Conservation (phyloP, 1,140 invertebrate genomes). For the Spodoptera frugiperda region DNA sequence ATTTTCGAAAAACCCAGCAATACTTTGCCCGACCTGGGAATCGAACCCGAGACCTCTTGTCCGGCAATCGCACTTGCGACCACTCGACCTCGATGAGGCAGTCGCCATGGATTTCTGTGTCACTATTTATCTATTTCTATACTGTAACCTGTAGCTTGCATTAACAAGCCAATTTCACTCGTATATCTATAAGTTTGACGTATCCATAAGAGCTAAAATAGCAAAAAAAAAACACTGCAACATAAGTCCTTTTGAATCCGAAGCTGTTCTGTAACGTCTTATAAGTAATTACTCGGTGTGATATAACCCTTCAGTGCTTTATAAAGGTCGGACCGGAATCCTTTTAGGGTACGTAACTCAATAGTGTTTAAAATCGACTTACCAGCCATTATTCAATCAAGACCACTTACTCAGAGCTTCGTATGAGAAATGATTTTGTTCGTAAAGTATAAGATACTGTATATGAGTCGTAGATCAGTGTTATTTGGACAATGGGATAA, state of each 20-base stretch:
- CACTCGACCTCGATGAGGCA: too few relatives aligned
- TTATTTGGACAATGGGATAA: slow-evolving; percentile 1
- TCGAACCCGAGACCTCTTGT: too few relatives aligned
- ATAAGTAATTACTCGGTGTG: slow-evolving; percentile 31
- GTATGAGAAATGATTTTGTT: slow-evolving; percentile 25
- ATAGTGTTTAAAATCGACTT: slow-evolving; percentile 68
- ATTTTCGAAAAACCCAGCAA: too few relatives aligned
- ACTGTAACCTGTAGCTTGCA: too few relatives aligned
- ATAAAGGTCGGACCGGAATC: slow-evolving; percentile 55
- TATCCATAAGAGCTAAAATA: too few relatives aligned
- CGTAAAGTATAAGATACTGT: neutral
- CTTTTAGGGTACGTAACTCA: slow-evolving; percentile 68
- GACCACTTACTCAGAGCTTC: slow-evolving; percentile 45
- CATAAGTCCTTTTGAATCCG: neutral
- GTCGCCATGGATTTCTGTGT: too few relatives aligned
- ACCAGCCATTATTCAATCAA: slow-evolving; percentile 65
- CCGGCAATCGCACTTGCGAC: too few relatives aligned
- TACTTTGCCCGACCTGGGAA: too few relatives aligned
- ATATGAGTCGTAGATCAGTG: slow-evolving; percentile 8
- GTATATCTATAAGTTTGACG: too few relatives aligned
- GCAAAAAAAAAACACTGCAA: neutral
- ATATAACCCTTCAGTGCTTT: slow-evolving; percentile 33
- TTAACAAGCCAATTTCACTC: too few relatives aligned
- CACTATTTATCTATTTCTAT: too few relatives aligned
- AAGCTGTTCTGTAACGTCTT: slow-evolving; percentile 5